Evolutionary conservation across 2,113 vertebrate genomes (phyloP).

Genomic region (Zosterops borbonicus): DNA sequence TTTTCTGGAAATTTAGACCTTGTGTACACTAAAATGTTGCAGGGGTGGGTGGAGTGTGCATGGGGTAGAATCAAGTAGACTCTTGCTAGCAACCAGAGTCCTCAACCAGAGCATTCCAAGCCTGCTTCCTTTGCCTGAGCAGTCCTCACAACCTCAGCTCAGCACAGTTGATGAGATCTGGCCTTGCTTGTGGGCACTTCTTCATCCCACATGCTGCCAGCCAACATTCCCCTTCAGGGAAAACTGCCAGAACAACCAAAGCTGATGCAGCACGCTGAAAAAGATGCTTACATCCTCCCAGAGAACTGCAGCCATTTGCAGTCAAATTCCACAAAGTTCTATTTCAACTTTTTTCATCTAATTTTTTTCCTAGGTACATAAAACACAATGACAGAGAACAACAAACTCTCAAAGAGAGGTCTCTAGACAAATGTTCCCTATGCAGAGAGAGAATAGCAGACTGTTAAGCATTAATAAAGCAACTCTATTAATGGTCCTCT

Average conservation of each 20-base stretch:
- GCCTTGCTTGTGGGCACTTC: background rate
- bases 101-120: background rate
- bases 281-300: background rate
- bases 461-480: background rate
- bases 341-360: background rate
- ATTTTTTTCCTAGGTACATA: background rate
- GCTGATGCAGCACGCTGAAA: background rate
- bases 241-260: background rate
- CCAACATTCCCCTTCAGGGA: background rate
- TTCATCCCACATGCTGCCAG: fast-evolving
- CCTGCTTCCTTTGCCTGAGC: background rate
- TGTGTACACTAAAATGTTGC: background rate
- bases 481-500: background rate
- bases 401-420: background rate
- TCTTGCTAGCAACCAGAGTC: background rate
- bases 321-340: background rate
- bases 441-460: background rate
- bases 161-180: background rate
- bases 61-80: background rate
- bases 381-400: background rate
- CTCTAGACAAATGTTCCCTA: background rate
- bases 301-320: background rate
- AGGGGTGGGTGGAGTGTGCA: too few relatives aligned
- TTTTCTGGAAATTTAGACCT: background rate
- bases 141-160: background rate